Percentiles rank a stretch among this genome's conserved stretches.
Conservation (phyloP, 2,113 vertebrate genomes). For the Jaculus jaculus region DNA sequence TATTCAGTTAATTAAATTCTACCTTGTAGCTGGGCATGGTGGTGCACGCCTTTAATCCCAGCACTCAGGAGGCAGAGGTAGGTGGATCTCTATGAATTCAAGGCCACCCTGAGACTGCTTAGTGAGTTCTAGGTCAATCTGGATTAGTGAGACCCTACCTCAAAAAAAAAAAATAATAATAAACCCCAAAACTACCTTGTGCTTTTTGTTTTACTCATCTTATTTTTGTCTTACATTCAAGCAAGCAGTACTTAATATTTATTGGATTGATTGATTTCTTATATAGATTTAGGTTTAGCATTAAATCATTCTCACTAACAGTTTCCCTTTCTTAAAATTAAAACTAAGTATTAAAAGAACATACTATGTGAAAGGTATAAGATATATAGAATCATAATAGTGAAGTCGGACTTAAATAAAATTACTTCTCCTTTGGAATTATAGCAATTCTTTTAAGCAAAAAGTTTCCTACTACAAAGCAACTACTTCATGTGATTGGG, state of each 20-base stretch:
- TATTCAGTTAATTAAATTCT: neutral
- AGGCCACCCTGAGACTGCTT: too few relatives aligned
- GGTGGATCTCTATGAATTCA: too few relatives aligned
- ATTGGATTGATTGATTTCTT: neutral
- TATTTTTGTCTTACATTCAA: neutral
- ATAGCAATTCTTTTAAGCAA: constrained; percentile 32
- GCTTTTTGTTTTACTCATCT: neutral
- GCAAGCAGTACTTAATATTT: neutral
- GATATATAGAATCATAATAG: constrained; percentile 4
- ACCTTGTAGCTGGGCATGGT: too few relatives aligned
- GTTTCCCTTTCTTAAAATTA: constrained; percentile 13
- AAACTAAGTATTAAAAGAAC: neutral
- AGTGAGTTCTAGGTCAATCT: too few relatives aligned
- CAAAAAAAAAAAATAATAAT: too few relatives aligned
- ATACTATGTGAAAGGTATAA: neutral
- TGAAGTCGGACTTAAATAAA: constrained; percentile 1
- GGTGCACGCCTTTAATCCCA: too few relatives aligned
- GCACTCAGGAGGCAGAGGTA: too few relatives aligned
- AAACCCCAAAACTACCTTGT: neutral
- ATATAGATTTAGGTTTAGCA: neutral
- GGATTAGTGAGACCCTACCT: too few relatives aligned
- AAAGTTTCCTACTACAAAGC: constrained; percentile 28
- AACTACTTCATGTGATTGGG: neutral
- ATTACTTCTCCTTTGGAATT: neutral
- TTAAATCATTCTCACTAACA: neutral